Percentiles rank a stretch among this genome's conserved stretches.
Evolutionary conservation across 2,113 vertebrate genomes (phyloP).

Genomic region (Ceyx margarethae): DNA sequence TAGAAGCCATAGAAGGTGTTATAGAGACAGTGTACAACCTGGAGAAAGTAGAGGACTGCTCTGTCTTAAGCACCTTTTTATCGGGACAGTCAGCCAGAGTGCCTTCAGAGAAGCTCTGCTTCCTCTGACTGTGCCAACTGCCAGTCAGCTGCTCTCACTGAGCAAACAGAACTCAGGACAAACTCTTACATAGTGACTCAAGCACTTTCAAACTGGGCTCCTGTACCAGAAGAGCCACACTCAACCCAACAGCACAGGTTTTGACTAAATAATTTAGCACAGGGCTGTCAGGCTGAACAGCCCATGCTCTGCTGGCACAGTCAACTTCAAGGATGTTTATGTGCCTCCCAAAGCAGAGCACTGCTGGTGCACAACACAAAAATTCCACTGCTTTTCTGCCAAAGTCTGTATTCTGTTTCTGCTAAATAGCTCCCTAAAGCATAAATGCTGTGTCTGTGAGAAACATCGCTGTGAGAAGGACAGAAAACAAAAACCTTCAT

Average conservation of each 20-base stretch:
- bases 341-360: not conserved
- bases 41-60: conserved; percentile 79
- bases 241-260: not conserved
- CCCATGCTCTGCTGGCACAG: not conserved
- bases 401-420: not conserved
- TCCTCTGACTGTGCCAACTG: not conserved
- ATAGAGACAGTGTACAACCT: conserved; percentile 75
- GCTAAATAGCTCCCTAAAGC: not conserved
- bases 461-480: not conserved
- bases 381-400: not conserved
- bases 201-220: not conserved
- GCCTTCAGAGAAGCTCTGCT: not conserved
- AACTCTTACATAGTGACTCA: not conserved
- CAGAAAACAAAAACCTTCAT: not conserved
- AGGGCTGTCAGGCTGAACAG: not conserved
- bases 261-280: not conserved
- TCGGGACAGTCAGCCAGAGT: conserved; percentile 45
- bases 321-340: not conserved
- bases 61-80: conserved; percentile 73
- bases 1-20: conserved; percentile 76
- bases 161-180: not conserved
- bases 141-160: not conserved
- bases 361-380: rapidly evolving
- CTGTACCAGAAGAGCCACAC: not conserved
- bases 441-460: not conserved